Evolutionary conservation across 2,797 vertebrate species (phyloP), one percentile per base, ranked within the genome.

Genomic region (Saxicola maurus): DNA sequence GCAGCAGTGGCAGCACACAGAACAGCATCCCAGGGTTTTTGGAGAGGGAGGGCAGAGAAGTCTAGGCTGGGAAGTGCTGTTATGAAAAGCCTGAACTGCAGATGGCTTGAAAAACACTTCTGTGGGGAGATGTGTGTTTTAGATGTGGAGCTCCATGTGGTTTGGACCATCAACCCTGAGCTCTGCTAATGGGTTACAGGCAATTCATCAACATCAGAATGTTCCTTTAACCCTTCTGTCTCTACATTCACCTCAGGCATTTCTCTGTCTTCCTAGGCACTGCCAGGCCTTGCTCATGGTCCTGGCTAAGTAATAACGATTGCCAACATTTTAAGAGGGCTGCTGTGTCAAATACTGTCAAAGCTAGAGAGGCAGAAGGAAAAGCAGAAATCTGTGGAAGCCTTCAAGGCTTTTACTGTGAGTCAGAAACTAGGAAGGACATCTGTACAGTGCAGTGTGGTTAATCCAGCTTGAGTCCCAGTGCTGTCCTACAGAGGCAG

Each of bases 321-420:
- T 75, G 55, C 57, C 79, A 89, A 6, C 68, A 40, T 87, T 93
- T 85, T 78, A 75, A 38, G 43, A 83, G 76, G 76, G 33, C n/a
- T 94, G 17, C 59, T 23, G 10, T 80, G 75, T 93, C 79, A 77
- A 80, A 45, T 68, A 10, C 17, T 57, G 51, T 74, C 43, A 53
- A 65, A 90, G 31, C 45, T 73, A 35, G 56, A 76, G 56, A 80
- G 23, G 53, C 45, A 84, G 82, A 84, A 84, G 45, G 46, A 88
- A 76, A 71, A 74, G 35, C 51, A 65, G 61, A 65, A 56, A 65
- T 82, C 61, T 52, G 18, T 86, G 76, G 81, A 91, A 85, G 61
- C 35, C 75, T 94, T 82, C 24, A 53, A 77, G 81, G 81, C 90
- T 77, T 85, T 88, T 90, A 30, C n/a, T 80, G 33, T 84, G 78